Conservation (phyloP, 2,888 invertebrate genomes). For the Parnassius mnemosyne region DNA sequence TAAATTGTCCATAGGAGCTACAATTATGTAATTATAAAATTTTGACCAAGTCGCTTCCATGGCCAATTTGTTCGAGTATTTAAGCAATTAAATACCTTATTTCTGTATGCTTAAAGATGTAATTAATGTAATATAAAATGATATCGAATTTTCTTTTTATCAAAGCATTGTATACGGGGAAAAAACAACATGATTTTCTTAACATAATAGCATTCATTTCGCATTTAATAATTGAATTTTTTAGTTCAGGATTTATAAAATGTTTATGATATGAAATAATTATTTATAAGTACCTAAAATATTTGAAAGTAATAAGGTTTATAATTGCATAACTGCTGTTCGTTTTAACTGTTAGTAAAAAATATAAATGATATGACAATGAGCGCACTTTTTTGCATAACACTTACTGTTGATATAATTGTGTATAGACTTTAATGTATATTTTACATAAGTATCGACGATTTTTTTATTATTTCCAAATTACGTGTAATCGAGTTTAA, state of each 20-base stretch:
- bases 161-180: too few relatives aligned
- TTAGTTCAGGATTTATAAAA: too few relatives aligned
- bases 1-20: slow-evolving; percentile 41
- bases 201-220: too few relatives aligned
- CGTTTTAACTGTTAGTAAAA: slow-evolving; percentile 30
- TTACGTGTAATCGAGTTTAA: slow-evolving; percentile 33
- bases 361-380: slow-evolving; percentile 37
- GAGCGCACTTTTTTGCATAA: slow-evolving; percentile 74
- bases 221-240: too few relatives aligned
- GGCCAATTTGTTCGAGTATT: slow-evolving; percentile 37
- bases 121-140: too few relatives aligned
- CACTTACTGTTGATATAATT: slow-evolving; percentile 72
- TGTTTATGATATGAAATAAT: too few relatives aligned
- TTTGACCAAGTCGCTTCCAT: slow-evolving; percentile 59
- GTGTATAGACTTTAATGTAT: slow-evolving; percentile 65
- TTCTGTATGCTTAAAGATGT: slow-evolving; percentile 6
- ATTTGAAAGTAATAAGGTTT: slow-evolving; percentile 7
- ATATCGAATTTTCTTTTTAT: too few relatives aligned
- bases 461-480: slow-evolving; percentile 36
- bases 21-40: slow-evolving; percentile 28
- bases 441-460: slow-evolving; percentile 56
- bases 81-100: slow-evolving; percentile 37
- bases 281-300: too few relatives aligned
- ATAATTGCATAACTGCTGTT: slow-evolving; percentile 17
- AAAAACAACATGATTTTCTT: too few relatives aligned